Percentiles rank a stretch among this genome's conserved stretches.
Evolutionary conservation across 2,888 invertebrate genomes (phyloP).

Genomic region (Heliconius ethilla): DNA sequence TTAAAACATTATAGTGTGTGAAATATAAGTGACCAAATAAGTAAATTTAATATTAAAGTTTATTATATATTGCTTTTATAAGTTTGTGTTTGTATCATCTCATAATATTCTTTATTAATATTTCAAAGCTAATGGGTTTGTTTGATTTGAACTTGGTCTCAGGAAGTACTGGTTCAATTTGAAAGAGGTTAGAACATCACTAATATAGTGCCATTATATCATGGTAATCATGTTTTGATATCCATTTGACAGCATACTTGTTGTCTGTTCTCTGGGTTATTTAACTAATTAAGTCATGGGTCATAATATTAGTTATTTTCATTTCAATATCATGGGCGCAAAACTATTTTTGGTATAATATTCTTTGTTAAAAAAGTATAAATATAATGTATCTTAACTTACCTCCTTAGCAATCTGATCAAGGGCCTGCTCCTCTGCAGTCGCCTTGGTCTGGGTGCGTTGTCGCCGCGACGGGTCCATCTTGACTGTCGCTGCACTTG

Average conservation of each 20-base stretch:
- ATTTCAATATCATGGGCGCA: too few species aligned
- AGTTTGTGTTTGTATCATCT: too few species aligned
- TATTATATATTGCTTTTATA: not conserved
- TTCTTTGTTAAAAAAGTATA: not conserved
- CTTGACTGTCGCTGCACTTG: conserved; percentile 54
- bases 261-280: not conserved
- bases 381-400: conserved; percentile 44
- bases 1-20: conserved; percentile 18
- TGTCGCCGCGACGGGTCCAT: conserved; percentile 86
- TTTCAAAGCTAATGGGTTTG: too few species aligned
- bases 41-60: not conserved
- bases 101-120: too few species aligned
- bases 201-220: not conserved
- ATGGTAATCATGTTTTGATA: not conserved
- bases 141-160: too few species aligned
- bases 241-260: too few species aligned
- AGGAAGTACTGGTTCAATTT: not conserved
- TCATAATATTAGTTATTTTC: too few species aligned
- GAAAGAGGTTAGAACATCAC: not conserved
- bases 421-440: conserved; percentile 98
- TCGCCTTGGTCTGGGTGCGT: conserved; percentile 90
- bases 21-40: not conserved
- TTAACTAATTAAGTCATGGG: not conserved
- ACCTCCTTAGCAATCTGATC: conserved; percentile 99
- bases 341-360: too few species aligned